Percentiles rank a stretch among this genome's conserved stretches.
phyloP scores from a whole-genome alignment of 2,113 vertebrate genomes.

The Apistogramma diplotaenia region DNA sequence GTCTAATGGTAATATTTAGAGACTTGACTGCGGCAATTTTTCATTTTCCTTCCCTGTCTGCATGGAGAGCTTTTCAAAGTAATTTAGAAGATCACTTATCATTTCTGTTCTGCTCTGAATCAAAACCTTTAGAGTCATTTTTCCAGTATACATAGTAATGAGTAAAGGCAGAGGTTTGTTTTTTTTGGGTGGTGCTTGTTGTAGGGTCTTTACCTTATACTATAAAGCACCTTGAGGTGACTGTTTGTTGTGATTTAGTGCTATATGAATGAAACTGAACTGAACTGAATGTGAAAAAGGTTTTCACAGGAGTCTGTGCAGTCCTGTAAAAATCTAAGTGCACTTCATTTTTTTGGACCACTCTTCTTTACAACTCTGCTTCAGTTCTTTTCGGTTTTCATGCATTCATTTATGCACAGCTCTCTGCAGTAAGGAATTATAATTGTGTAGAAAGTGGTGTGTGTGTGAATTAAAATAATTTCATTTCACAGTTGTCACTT shows the following conservation, averaged over 20 bases:
- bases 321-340: neutral
- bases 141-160: neutral
- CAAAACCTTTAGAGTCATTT: neutral
- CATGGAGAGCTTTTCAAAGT: neutral
- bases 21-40: neutral
- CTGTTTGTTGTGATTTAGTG: no score
- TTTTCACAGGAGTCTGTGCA: no score
- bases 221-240: no score
- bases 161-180: neutral
- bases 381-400: no score
- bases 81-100: neutral
- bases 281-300: neutral
- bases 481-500: neutral
- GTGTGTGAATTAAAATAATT: neutral
- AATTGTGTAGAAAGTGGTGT: neutral
- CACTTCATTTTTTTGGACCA: neutral
- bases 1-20: neutral
- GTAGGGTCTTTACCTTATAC: neutral
- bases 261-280: no score
- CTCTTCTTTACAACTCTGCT: no score
- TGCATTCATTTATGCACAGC: no score
- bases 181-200: neutral
- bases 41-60: neutral
- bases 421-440: no score
- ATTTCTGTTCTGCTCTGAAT: neutral